These are phyloP conservation scores for Phymastichus coffea DNA, from an alignment of 1,140 invertebrate genomes.

Conservation along the genomic window DNA sequence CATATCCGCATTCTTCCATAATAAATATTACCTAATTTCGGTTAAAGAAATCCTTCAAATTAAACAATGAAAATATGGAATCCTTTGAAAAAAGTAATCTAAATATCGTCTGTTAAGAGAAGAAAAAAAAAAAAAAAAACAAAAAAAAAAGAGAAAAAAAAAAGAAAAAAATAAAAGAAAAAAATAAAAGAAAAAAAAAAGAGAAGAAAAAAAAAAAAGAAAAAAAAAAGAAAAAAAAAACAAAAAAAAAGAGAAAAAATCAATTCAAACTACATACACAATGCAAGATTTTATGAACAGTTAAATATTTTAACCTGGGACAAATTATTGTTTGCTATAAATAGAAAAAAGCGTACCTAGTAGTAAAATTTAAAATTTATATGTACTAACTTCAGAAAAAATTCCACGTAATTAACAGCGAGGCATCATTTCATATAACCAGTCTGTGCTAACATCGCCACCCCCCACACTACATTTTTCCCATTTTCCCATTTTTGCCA, in stretches of 20 bases:
- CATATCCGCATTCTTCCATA: too few species aligned
- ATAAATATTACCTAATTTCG: slow-evolving; percentile 28
- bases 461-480: slow-evolving; percentile 32
- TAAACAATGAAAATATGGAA: too few species aligned
- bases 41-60: neutral
- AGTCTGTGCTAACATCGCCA: slow-evolving; percentile 59
- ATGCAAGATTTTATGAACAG: too few species aligned
- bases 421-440: slow-evolving; percentile 57
- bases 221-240: neutral
- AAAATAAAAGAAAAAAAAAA: too few species aligned
- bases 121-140: neutral
- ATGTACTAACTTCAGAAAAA: neutral
- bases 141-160: neutral
- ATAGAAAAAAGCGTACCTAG: too few species aligned
- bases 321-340: too few species aligned
- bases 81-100: too few species aligned
- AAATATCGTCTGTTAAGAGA: neutral
- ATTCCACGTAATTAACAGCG: slow-evolving; percentile 30
- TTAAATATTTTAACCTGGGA: too few species aligned
- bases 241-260: neutral
- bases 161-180: too few species aligned
- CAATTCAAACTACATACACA: neutral
- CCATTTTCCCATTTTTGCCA: slow-evolving; percentile 3
- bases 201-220: too few species aligned
- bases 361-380: slow-evolving; percentile 10